phyloP scores from a whole-genome alignment of 2,797 vertebrate genomes.

The Pseudochaenichthys georgianus region DNA sequence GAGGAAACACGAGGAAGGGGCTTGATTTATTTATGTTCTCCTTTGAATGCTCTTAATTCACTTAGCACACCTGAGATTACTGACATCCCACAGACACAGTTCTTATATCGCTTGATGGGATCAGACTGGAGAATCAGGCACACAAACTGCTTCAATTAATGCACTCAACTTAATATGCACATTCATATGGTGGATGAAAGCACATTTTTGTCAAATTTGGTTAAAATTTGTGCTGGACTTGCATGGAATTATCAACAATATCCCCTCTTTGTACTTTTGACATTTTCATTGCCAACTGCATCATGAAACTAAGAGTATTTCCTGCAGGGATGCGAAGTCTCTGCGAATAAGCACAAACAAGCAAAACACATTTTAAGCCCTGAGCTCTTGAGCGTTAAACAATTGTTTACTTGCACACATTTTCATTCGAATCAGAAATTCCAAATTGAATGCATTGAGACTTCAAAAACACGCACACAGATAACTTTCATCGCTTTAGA shows the following conservation, averaged over 20 bases:
- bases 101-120: no score
- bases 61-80: neutral
- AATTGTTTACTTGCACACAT: slow-evolving; percentile 9
- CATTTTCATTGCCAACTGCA: neutral
- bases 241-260: neutral
- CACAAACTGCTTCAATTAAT: no score
- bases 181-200: no score
- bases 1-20: neutral
- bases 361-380: neutral
- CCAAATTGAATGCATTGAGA: neutral
- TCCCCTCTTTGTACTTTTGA: neutral
- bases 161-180: no score
- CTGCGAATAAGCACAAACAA: neutral
- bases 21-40: slow-evolving; percentile 5
- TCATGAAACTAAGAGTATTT: neutral
- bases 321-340: neutral
- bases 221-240: neutral
- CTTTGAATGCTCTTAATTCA: slow-evolving; percentile 10
- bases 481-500: neutral
- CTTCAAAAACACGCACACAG: neutral
- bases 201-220: neutral
- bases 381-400: neutral
- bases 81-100: neutral
- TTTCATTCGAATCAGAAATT: neutral
- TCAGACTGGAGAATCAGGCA: no score